These are phyloP conservation scores for Polyodon spathula DNA, from an alignment of 2,113 vertebrate genomes.

Conservation along the genomic window DNA sequence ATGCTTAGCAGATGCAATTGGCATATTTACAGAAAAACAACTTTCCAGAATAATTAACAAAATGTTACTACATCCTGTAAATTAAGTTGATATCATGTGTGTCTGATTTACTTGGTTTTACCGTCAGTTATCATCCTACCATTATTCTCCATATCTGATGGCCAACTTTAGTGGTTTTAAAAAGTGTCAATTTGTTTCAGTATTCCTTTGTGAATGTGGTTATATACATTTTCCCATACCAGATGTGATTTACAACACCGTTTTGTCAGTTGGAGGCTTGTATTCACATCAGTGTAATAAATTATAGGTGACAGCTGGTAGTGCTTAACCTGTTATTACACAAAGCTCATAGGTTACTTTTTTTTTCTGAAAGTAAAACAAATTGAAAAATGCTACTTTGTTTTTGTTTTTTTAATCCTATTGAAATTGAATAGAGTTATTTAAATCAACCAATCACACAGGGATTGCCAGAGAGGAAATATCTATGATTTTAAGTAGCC, in stretches of 20 bases:
- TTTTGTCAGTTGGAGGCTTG: constrained; percentile 28
- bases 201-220: constrained; percentile 42
- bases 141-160: not conserved
- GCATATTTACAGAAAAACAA: too few relatives aligned
- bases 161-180: not conserved
- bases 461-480: too few relatives aligned
- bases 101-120: not conserved
- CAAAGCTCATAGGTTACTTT: not conserved
- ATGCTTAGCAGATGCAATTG: too few relatives aligned
- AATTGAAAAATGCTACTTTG: not conserved
- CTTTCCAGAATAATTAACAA: too few relatives aligned
- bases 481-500: too few relatives aligned
- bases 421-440: not conserved
- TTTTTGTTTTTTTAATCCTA: not conserved
- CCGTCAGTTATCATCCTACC: not conserved
- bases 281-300: not conserved
- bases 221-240: constrained; percentile 41
- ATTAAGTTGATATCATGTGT: too few relatives aligned
- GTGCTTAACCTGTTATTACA: not conserved
- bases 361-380: not conserved
- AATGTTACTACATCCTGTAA: too few relatives aligned
- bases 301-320: not conserved
- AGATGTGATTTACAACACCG: constrained; percentile 27
- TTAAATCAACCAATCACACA: not conserved
- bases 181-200: not conserved